These are phyloP conservation scores for Norana najaformis DNA, from an alignment of 2,888 invertebrate genomes.

Conservation along the genomic window DNA sequence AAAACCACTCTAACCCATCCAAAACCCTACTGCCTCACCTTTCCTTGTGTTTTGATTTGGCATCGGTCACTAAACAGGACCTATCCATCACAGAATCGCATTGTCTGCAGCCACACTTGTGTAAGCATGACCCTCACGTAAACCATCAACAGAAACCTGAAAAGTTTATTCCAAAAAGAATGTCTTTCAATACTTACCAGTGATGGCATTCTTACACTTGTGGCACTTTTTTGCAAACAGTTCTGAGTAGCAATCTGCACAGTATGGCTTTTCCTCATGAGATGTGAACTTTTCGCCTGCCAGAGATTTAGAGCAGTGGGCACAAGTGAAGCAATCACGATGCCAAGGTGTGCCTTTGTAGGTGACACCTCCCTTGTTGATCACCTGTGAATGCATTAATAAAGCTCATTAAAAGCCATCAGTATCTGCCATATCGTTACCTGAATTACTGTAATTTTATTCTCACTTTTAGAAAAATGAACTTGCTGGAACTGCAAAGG, in stretches of 20 bases:
- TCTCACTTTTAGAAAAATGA: not conserved
- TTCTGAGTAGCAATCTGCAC: constrained; percentile 98
- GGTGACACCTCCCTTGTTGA: constrained; percentile 97
- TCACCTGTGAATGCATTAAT: constrained; percentile 60
- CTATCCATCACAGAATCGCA: not conserved
- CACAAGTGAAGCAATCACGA: constrained; percentile 98
- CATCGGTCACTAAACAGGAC: not conserved
- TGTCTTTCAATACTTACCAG: constrained; percentile 71
- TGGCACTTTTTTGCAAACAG: constrained; percentile 97
- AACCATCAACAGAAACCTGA: not conserved
- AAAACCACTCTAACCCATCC: too few species aligned
- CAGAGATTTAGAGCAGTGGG: constrained; percentile 89
- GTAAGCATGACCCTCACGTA: not conserved
- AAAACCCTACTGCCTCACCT: too few species aligned
- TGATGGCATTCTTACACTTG: constrained; percentile 95
- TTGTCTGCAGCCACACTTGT: not conserved
- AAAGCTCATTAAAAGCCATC: not conserved
- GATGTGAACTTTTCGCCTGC: constrained; percentile 98
- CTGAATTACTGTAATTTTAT: not conserved
- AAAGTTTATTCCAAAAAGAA: not conserved
- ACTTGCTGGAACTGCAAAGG: not conserved
- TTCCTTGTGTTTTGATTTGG: too few species aligned
- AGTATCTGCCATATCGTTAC: not conserved
- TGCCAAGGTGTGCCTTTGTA: constrained; percentile 99
- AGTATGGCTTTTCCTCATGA: constrained; percentile 97